Conservation (phyloP, 2,888 invertebrate genomes). For the Agriotes lineatus region DNA sequence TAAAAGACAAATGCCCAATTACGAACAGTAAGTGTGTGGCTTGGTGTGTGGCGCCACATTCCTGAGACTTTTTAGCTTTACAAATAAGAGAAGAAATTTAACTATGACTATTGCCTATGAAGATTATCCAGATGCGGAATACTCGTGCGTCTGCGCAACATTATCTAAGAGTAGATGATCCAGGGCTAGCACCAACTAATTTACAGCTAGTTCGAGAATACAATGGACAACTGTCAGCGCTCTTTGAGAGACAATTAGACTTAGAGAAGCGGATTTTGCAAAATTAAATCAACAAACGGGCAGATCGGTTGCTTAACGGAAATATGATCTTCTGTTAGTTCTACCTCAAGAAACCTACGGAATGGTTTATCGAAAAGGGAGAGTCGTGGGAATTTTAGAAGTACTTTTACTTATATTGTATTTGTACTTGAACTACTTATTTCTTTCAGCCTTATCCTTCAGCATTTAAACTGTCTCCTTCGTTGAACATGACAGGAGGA, state of each 20-base stretch:
- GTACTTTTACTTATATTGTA: background rate
- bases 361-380: conserved; percentile 53
- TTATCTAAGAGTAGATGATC: background rate
- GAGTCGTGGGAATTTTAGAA: conserved; percentile 53
- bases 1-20: no score
- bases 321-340: background rate
- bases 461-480: conserved; percentile 29
- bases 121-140: no score
- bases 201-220: background rate
- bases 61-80: no score
- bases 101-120: no score
- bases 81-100: no score
- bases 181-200: background rate
- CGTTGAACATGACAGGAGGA: conserved; percentile 2
- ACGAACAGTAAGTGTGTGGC: no score
- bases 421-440: background rate
- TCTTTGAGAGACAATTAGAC: background rate
- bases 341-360: conserved; percentile 46
- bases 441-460: conserved; percentile 36
- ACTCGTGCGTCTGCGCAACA: no score
- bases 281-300: conserved; percentile 1
- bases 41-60: no score
- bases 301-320: conserved; percentile 21
- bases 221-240: background rate
- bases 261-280: background rate